Conservation (phyloP, 2,888 invertebrate species). For the Drosophila rellima region DNA sequence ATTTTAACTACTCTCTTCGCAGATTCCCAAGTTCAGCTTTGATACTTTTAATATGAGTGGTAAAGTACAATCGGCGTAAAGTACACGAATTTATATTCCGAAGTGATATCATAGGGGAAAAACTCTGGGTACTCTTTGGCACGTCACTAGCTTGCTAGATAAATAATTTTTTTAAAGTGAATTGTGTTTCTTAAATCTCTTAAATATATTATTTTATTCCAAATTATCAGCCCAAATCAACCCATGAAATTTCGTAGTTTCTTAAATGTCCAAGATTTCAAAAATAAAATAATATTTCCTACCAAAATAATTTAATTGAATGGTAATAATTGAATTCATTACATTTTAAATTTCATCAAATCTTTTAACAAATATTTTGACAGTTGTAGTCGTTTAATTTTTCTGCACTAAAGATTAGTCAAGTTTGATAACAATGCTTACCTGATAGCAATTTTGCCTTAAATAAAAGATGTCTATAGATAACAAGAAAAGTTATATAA, state of each 20-base stretch:
- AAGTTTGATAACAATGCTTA: too few species aligned
- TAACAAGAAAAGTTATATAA: not conserved
- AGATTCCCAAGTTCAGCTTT: not conserved
- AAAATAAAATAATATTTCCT: too few species aligned
- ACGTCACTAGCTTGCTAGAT: not conserved
- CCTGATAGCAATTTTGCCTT: not conserved
- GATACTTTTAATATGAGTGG: not conserved
- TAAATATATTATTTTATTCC: not conserved
- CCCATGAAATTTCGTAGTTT: too few species aligned
- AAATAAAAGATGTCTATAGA: not conserved
- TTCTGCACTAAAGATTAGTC: too few species aligned
- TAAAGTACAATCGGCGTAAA: not conserved
- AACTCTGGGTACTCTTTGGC: not conserved
- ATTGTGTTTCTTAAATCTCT: too few species aligned
- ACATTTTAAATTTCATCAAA: too few species aligned
- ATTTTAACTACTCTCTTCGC: not conserved
- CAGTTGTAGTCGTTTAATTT: too few species aligned
- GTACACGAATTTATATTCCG: not conserved
- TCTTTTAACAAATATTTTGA: too few species aligned
- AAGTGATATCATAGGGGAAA: conserved; percentile 15
- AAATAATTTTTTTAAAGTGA: not conserved
- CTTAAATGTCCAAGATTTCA: too few species aligned
- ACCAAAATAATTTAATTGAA: too few species aligned
- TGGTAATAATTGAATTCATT: too few species aligned
- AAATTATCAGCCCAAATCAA: too few species aligned